Evolutionary conservation across 2,797 vertebrate genomes (phyloP), one percentile per base, ranked within the genome.

Genomic region (Enteromius treurensis): DNA sequence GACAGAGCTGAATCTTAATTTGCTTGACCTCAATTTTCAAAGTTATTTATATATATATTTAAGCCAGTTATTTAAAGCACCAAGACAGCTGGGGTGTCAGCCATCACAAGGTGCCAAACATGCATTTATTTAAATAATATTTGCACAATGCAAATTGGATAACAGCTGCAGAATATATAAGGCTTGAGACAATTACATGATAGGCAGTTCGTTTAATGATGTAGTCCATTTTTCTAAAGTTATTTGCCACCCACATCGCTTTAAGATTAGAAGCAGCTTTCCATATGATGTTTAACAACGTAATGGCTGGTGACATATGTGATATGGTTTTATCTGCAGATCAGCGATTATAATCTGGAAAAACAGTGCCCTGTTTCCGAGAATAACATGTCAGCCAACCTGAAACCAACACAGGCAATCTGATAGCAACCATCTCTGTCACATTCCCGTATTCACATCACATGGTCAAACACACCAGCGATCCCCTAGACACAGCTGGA

Each of bases 331-430:
- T 45, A 79, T 81, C 55, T 58, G 68, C 45, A 45, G 55, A 75
- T 82, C 17, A n/a, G 60, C 34, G 17, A 76, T 68, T 34, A 75
- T 81, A 42, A 82, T 84, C 51, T 62, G 45, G 40, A 84, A 76
- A 32, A 75, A 70, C 45, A 37, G 11, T 29, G 13, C 8, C 3
- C 15, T 7, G 34, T 80, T 80, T 64, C 58, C 23, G 40, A 64
- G 17, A 76, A 55, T 19, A 45, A 55, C 15, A 47, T 62, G 9
- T 65, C 58, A 23, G 3, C 69, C 5, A 47, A 65, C 58, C 80
- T 79, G 65, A 77, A 77, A 70, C 51, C 23, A 70, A 49, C 49
- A 32, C 11, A 53, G 32, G 6, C 62, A 68, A 55, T 55, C 73
- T 58, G 62, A 45, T 67, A 40, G n/a, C 1, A 3, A 65, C 64